Percentiles rank a stretch among this genome's conserved stretches.
These are phyloP conservation scores for Stramonita haemastoma DNA, from an alignment of 2,888 invertebrate species.

Conservation along the genomic window DNA sequence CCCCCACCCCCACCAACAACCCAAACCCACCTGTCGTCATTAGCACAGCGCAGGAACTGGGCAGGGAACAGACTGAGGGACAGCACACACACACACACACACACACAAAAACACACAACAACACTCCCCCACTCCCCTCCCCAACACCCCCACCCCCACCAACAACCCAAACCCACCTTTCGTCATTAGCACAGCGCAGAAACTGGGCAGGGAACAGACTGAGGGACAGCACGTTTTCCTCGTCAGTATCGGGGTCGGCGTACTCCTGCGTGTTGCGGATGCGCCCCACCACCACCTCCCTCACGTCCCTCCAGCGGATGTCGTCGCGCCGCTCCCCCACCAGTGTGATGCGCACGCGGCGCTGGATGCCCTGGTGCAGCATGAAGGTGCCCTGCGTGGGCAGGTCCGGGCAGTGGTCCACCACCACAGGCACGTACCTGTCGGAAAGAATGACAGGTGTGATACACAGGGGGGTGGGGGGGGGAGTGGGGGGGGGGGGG, in stretches of 20 bases:
- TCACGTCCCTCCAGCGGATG: constrained; percentile 95
- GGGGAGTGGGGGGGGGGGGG: too few species aligned
- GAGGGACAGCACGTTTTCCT: constrained; percentile 93
- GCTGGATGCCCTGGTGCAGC: constrained; percentile 98
- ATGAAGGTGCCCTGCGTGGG: constrained; percentile 97
- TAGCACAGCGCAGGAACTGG: too few species aligned
- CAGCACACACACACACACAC: too few species aligned
- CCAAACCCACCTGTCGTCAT: constrained; percentile 41
- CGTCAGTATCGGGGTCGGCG: constrained; percentile 69
- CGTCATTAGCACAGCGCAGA: constrained; percentile 84
- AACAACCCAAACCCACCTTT: neutral
- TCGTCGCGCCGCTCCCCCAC: constrained; percentile 87
- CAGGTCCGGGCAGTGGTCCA: constrained; percentile 96
- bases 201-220: constrained; percentile 98
- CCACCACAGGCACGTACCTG: constrained; percentile 93
- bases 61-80: too few species aligned
- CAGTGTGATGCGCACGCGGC: constrained; percentile 97
- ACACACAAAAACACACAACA: too few species aligned
- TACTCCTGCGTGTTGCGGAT: constrained; percentile 76
- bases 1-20: neutral
- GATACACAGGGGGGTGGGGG: too few species aligned
- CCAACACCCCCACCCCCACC: too few species aligned
- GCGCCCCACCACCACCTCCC: constrained; percentile 92
- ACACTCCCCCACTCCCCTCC: too few species aligned
- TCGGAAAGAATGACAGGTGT: too few species aligned